These are phyloP conservation scores for Callionymus lyra DNA, from an alignment of 2,113 vertebrate species.

Conservation along the genomic window DNA sequence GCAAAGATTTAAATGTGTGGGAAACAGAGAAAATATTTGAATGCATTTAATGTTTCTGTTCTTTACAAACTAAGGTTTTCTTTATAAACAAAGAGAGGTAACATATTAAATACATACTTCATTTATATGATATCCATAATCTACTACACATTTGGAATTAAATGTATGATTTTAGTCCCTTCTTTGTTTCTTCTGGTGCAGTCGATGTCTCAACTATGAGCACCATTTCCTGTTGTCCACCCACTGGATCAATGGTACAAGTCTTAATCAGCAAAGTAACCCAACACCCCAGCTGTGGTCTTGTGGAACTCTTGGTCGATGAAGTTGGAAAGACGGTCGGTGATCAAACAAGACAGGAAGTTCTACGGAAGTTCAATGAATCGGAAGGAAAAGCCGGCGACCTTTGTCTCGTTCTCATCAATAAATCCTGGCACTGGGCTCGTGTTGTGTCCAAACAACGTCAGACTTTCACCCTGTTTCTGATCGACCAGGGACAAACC, in stretches of 20 bases:
- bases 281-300: slow-evolving; percentile 47
- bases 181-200: too few relatives aligned
- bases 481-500: slow-evolving; percentile 72
- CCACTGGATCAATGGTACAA: slow-evolving; percentile 46
- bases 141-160: too few relatives aligned
- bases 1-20: too few relatives aligned
- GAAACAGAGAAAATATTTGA: too few relatives aligned
- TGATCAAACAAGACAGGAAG: slow-evolving; percentile 46
- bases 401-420: slow-evolving; percentile 68
- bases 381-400: slow-evolving; percentile 48
- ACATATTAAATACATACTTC: too few relatives aligned
- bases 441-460: slow-evolving; percentile 45
- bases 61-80: too few relatives aligned
- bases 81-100: too few relatives aligned
- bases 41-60: too few relatives aligned
- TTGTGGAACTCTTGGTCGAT: slow-evolving; percentile 73
- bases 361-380: slow-evolving; percentile 31
- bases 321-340: slow-evolving; percentile 51
- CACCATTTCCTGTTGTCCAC: slow-evolving; percentile 37
- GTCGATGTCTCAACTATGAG: slow-evolving; percentile 47
- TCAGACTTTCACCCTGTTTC: slow-evolving; percentile 64
- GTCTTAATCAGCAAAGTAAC: slow-evolving; percentile 69
- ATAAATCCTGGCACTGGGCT: slow-evolving; percentile 72
- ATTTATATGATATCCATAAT: too few relatives aligned
- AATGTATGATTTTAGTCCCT: too few relatives aligned